Evolutionary conservation across 1,140 invertebrate genomes (phyloP), one percentile per base, ranked within the genome.

Genomic region (Papilio dardanus): DNA sequence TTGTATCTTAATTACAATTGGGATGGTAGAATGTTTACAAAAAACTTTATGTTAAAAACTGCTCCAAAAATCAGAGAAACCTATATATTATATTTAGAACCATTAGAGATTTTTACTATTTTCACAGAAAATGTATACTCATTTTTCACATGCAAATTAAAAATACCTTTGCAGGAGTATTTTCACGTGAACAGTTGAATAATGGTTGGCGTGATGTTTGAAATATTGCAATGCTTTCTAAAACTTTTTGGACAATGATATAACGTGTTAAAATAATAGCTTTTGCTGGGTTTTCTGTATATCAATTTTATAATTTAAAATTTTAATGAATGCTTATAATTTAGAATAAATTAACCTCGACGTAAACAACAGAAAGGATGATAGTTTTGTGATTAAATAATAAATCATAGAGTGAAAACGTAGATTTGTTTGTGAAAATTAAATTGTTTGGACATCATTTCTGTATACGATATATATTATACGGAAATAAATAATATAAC

Each of bases 171-270:
- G 31, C 19, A 12, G 10, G 67, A 42, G 10, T 69, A 40, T 1
- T 16, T 21, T 35, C 65, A 31, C 31, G 65, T 67, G 16, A 67
- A 33, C 30, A 35, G 65, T 67, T 35, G 65, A 67, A 6, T 67
- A 67, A 67, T 35, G 65, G 28, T n/a, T 19, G 8, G 12, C 28
- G 65, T 16, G 42, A 46, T 46, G 65, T 66, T 65, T 33, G n/a
- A 33, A 66, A 66, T 33, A 7, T 65, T 65, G 62, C 30, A 31
- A 8, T 33, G 28, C n/a, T 3, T 19, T 19, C 31, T 19, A 35
- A 31, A 66, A 33, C 65, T 66, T 62, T 28, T 30, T 5, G 21
- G 21, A 28, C 10, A 62, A 62, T 62, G 24, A 3, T 28, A 28
- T 30, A 62, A 30, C 21, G 50, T 28, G 19, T 24, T 54, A 28